Conservation (phyloP, 2,888 invertebrate species). For the Mesorhabditis spiculigera region DNA sequence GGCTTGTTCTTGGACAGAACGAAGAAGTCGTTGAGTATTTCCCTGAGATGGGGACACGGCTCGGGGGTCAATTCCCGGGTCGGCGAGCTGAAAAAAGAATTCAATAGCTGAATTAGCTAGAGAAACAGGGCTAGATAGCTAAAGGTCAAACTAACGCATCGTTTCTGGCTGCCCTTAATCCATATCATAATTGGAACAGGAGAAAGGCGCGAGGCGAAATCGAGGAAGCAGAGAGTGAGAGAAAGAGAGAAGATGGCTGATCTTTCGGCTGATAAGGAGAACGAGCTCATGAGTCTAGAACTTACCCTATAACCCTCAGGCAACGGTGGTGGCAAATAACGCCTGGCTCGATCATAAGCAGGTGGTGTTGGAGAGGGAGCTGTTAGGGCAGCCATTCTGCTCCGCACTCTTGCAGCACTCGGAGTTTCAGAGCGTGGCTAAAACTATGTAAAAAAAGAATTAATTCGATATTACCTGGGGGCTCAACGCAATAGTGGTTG, state of each 20-base stretch:
- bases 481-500: not conserved
- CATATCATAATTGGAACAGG: too few species aligned
- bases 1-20: conserved; percentile 23
- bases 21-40: conserved; percentile 43
- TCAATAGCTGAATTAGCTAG: not conserved
- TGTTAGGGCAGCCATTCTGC: conserved; percentile 34
- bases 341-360: conserved; percentile 48
- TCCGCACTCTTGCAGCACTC: conserved; percentile 20
- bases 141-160: too few species aligned
- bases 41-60: conserved; percentile 42
- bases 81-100: conserved; percentile 27
- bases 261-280: too few species aligned
- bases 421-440: conserved; percentile 5
- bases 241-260: too few species aligned
- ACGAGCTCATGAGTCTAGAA: not conserved
- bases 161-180: too few species aligned
- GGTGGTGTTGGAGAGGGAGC: conserved; percentile 51
- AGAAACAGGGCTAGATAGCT: too few species aligned
- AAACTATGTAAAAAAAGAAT: conserved; percentile 3
- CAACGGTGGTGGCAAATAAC: conserved; percentile 52
- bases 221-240: too few species aligned
- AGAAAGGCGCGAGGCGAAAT: too few species aligned
- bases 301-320: conserved; percentile 52
- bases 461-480: not conserved
- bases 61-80: conserved; percentile 30